These are phyloP conservation scores for Melanerpes aurifrons DNA, from an alignment of 2,113 vertebrate genomes.

Conservation along the genomic window DNA sequence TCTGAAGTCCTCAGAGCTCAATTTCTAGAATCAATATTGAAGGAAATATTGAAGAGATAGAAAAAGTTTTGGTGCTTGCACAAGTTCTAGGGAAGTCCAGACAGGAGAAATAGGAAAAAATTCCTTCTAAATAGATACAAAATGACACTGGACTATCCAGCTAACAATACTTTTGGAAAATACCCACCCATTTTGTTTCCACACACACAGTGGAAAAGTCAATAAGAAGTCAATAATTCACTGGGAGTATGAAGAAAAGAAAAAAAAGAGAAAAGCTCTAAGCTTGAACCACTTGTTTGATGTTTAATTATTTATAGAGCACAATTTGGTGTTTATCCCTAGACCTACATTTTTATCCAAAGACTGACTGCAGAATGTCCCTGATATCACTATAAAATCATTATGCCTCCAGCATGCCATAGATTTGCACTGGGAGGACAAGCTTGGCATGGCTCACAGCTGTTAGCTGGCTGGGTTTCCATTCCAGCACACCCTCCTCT, in stretches of 20 bases:
- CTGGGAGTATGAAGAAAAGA: background rate
- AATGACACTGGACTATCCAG: background rate
- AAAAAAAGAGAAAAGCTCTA: rapidly evolving
- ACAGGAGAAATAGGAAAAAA: background rate
- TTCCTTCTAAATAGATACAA: background rate
- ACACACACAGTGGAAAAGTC: background rate
- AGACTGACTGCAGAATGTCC: background rate
- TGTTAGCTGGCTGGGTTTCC: background rate
- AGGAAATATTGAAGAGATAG: background rate
- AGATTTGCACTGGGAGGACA: background rate
- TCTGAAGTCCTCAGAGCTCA: background rate
- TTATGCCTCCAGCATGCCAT: background rate
- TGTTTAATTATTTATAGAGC: background rate
- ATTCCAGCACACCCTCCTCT: background rate
- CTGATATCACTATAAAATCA: background rate
- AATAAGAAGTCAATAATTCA: background rate
- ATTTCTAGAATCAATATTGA: background rate
- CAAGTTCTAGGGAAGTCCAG: background rate
- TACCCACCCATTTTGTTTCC: background rate
- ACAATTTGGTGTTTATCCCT: background rate
- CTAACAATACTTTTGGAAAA: background rate
- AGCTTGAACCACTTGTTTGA: background rate
- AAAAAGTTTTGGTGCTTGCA: background rate
- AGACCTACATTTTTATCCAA: background rate
- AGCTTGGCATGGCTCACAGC: background rate